Conservation (phyloP, 1,140 invertebrate species). For the Eciton burchellii region DNA sequence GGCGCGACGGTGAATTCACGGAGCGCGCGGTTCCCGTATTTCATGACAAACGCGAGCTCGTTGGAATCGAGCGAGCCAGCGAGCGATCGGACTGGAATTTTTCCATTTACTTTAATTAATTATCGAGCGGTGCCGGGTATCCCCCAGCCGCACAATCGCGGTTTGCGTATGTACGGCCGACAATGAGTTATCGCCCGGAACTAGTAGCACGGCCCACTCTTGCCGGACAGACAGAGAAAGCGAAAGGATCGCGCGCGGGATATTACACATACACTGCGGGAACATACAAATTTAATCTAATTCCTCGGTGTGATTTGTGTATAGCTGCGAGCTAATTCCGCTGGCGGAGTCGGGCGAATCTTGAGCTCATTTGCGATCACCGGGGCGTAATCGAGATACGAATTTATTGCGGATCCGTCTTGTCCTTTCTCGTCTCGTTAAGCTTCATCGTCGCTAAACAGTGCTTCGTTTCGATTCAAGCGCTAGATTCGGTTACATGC, state of each 20-base stretch:
- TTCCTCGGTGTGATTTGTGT: slow-evolving; percentile 30
- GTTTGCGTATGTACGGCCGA: slow-evolving; percentile 30
- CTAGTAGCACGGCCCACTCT: slow-evolving; percentile 31
- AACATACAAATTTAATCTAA: slow-evolving; percentile 47
- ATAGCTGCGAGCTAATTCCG: slow-evolving; percentile 8
- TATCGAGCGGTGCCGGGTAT: not conserved
- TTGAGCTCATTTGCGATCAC: slow-evolving; percentile 16
- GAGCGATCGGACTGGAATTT: slow-evolving; percentile 41
- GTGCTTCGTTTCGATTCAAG: not conserved
- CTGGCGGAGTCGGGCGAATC: not conserved
- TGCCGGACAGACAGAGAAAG: slow-evolving; percentile 2
- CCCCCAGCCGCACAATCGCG: slow-evolving; percentile 30
- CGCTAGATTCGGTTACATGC: too few relatives aligned
- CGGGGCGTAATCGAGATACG: not conserved
- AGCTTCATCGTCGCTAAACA: not conserved
- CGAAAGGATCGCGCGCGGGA: not conserved
- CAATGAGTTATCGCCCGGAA: slow-evolving; percentile 52
- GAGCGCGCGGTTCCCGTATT: slow-evolving; percentile 21
- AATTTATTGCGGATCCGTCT: slow-evolving; percentile 14
- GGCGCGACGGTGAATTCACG: not conserved
- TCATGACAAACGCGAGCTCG: slow-evolving; percentile 29
- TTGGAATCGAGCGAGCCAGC: slow-evolving; percentile 18
- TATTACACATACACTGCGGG: slow-evolving; percentile 13
- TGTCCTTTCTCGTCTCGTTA: not conserved
- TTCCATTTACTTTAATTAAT: slow-evolving; percentile 61